These are phyloP conservation scores for Brienomyrus longianalis DNA, from an alignment of 2,113 vertebrate species.

Conservation along the genomic window DNA sequence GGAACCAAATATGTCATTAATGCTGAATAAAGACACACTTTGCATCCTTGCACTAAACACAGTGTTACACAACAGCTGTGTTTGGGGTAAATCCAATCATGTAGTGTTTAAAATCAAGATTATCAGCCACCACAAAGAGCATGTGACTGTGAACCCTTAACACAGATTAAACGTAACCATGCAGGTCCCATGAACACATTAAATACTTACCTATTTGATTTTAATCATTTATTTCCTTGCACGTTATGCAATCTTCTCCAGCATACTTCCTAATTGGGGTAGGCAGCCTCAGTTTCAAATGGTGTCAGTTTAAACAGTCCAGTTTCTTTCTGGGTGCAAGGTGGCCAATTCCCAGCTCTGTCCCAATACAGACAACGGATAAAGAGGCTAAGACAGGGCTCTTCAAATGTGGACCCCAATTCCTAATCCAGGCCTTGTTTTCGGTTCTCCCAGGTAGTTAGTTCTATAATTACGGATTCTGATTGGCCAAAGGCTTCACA, in stretches of 20 bases:
- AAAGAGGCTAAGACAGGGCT: neutral
- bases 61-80: neutral
- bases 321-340: neutral
- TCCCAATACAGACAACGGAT: neutral
- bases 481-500: neutral
- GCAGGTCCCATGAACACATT: neutral
- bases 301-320: neutral
- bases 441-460: neutral
- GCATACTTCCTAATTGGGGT: neutral
- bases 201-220: neutral
- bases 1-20: neutral
- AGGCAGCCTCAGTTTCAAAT: neutral
- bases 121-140: neutral
- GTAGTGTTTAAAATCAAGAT: neutral
- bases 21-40: neutral
- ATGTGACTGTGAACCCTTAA: neutral
- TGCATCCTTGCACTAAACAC: neutral
- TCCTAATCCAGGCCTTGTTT: neutral
- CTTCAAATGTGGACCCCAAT: neutral
- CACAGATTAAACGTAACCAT: neutral
- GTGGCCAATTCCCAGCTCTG: neutral
- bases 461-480: neutral
- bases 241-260: neutral
- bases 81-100: neutral
- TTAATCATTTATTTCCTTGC: neutral